phyloP scores from a whole-genome alignment of 2,888 invertebrate genomes.

The Tetragnatha montana region DNA sequence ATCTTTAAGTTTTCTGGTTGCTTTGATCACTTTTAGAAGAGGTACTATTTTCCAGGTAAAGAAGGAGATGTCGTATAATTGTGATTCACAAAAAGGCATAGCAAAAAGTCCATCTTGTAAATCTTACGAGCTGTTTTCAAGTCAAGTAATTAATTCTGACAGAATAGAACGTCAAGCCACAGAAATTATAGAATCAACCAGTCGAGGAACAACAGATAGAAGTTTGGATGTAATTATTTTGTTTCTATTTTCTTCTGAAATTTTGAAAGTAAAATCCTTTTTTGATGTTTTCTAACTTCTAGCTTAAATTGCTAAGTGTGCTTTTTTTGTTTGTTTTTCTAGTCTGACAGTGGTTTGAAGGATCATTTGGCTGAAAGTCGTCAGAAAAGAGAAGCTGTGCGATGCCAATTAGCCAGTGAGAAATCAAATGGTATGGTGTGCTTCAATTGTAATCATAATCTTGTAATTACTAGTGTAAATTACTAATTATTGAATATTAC shows the following conservation, averaged over 20 bases:
- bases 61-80: conserved; percentile 44
- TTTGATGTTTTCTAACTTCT: not conserved
- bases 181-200: conserved; percentile 53
- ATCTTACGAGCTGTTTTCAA: conserved; percentile 64
- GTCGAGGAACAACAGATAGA: conserved; percentile 44
- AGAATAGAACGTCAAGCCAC: conserved; percentile 58
- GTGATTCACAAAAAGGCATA: conserved; percentile 62
- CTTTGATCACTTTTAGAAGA: too few relatives aligned
- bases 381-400: conserved; percentile 57
- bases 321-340: not conserved
- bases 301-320: not conserved
- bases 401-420: conserved; percentile 46
- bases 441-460: too few relatives aligned
- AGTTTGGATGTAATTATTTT: conserved; percentile 49
- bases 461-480: too few relatives aligned
- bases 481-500: too few relatives aligned
- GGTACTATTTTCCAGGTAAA: conserved; percentile 41
- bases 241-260: not conserved
- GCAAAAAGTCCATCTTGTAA: conserved; percentile 68
- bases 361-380: conserved; percentile 58
- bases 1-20: too few relatives aligned
- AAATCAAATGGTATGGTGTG: conserved; percentile 48
- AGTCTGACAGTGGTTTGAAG: conserved; percentile 58
- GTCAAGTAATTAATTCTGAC: conserved; percentile 62
- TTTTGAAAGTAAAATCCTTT: not conserved